phyloP scores from a whole-genome alignment of 2,113 vertebrate species.

The Anguilla rostrata region DNA sequence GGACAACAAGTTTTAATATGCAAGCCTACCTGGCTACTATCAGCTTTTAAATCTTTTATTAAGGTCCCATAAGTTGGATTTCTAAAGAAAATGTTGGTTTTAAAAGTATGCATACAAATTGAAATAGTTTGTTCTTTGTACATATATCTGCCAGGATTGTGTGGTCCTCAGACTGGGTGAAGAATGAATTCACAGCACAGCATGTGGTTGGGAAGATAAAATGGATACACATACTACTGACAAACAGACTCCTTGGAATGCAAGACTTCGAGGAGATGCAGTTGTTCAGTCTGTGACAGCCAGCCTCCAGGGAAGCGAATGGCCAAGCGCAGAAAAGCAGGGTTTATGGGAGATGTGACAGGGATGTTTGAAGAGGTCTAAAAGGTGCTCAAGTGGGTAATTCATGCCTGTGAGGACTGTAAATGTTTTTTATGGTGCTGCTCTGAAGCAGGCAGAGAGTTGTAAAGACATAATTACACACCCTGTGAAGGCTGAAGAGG shows the following conservation, averaged over 20 bases:
- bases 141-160: no score
- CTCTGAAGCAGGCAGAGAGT: conserved; percentile 14
- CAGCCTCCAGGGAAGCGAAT: not conserved
- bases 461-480: conserved; percentile 29
- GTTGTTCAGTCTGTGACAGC: not conserved
- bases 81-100: no score
- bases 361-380: conserved; percentile 34
- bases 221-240: not conserved
- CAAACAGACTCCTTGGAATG: not conserved
- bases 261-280: not conserved
- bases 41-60: no score
- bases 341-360: conserved; percentile 25
- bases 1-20: no score
- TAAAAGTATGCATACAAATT: no score
- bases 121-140: no score
- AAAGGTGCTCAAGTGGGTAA: conserved; percentile 47
- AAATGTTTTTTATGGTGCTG: conserved; percentile 41
- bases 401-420: conserved; percentile 48
- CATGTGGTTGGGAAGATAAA: not conserved
- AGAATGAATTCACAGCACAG: not conserved
- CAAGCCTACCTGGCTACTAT: no score
- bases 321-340: conserved; percentile 3
- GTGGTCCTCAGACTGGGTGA: not conserved
- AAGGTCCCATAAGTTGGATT: no score
- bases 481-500: not conserved